Percentiles rank a stretch among this genome's conserved stretches.
These are phyloP conservation scores for Luehdorfia chinensis DNA, from an alignment of 1,140 invertebrate species.

Conservation along the genomic window DNA sequence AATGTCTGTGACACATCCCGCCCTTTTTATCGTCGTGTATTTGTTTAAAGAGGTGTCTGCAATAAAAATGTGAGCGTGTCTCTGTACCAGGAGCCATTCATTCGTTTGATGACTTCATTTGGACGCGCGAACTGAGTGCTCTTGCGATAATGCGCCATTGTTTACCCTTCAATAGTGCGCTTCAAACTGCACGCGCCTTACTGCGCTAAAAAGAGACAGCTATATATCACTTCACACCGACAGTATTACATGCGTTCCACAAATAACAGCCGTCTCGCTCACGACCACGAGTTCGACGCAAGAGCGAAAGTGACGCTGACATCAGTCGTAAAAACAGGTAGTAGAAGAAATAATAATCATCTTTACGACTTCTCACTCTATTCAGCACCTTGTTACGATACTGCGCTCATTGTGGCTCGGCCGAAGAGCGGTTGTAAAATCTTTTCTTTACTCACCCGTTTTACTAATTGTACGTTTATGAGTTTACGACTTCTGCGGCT, in stretches of 20 bases:
- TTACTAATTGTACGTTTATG: slow-evolving; percentile 77
- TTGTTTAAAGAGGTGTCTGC: slow-evolving; percentile 62
- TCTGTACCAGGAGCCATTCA: slow-evolving; percentile 58
- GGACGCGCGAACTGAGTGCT: slow-evolving; percentile 60
- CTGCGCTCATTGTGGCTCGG: slow-evolving; percentile 73
- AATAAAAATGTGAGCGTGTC: slow-evolving; percentile 71
- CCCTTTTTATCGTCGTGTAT: slow-evolving; percentile 55
- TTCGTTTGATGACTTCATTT: slow-evolving; percentile 76
- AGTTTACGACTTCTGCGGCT: slow-evolving; percentile 72
- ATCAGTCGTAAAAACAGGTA: slow-evolving; percentile 74
- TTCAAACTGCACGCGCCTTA: slow-evolving; percentile 60
- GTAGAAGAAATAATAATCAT: slow-evolving; percentile 79
- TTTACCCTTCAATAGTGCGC: slow-evolving; percentile 73
- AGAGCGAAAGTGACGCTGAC: slow-evolving; percentile 45
- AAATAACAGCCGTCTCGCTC: slow-evolving; percentile 45
- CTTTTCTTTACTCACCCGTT: slow-evolving; percentile 75
- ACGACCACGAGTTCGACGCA: slow-evolving; percentile 9
- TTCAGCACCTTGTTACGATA: slow-evolving; percentile 78
- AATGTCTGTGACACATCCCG: slow-evolving; percentile 25
- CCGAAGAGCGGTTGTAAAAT: slow-evolving; percentile 74
- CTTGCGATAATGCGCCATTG: slow-evolving; percentile 73
- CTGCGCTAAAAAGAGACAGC: slow-evolving; percentile 57
- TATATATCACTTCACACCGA: slow-evolving; percentile 38
- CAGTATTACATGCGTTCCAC: slow-evolving; percentile 42
- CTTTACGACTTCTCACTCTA: slow-evolving; percentile 79